Conservation (phyloP, 1,140 invertebrate species). For the Diorhabda carinulata region DNA sequence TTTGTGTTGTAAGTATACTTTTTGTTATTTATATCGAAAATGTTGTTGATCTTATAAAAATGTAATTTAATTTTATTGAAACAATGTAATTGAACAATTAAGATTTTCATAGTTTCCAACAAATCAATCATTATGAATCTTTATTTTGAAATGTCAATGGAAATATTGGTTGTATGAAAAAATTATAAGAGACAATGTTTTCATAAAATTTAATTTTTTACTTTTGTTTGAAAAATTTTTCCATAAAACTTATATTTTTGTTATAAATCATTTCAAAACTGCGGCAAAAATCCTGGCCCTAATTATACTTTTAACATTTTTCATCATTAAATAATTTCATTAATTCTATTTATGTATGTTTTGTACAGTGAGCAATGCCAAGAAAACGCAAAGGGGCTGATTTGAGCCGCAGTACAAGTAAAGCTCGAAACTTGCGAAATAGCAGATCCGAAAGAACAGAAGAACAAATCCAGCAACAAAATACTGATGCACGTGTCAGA, state of each 20-base stretch:
- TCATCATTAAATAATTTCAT: conserved; percentile 19
- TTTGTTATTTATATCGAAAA: too few relatives aligned
- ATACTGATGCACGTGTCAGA: conserved; percentile 32
- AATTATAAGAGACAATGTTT: conserved; percentile 5
- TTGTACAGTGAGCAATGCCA: conserved; percentile 8
- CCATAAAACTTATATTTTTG: neutral
- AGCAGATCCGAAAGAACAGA: conserved; percentile 31
- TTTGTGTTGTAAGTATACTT: too few relatives aligned
- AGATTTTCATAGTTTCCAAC: neutral
- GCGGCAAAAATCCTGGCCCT: conserved; percentile 1
- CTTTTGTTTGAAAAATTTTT: conserved; percentile 4
- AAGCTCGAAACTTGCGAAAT: conserved; percentile 26
- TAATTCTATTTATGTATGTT: conserved; percentile 21
- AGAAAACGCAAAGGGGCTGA: conserved; percentile 26
- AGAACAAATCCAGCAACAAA: conserved; percentile 35
- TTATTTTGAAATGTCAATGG: neutral
- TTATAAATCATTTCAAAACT: neutral
- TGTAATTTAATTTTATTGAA: too few relatives aligned
- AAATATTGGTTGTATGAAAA: conserved; percentile 9
- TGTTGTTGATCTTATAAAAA: too few relatives aligned
- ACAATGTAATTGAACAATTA: neutral
- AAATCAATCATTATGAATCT: conserved; percentile 7
- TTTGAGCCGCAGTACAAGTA: conserved; percentile 27
- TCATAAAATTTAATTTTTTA: neutral
- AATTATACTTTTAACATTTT: conserved; percentile 16